These are phyloP conservation scores for Eubasilissa regina DNA, from an alignment of 1,140 invertebrate genomes.

Conservation along the genomic window DNA sequence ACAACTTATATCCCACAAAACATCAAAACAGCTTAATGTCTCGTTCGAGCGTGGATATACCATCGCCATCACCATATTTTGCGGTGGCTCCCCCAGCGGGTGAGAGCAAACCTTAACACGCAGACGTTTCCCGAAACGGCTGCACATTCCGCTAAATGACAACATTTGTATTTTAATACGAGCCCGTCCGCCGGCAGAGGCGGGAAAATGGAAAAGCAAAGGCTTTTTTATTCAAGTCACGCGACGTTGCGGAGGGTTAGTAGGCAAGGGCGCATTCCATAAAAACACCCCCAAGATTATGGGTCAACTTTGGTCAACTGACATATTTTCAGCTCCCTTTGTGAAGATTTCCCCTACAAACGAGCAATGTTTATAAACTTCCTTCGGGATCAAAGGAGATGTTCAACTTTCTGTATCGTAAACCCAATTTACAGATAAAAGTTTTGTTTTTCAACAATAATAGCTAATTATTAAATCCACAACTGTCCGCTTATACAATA, in stretches of 20 bases:
- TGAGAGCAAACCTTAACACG: slow-evolving; percentile 35
- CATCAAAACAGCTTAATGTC: too few relatives aligned
- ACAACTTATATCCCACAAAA: too few relatives aligned
- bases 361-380: too few relatives aligned
- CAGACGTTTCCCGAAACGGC: slow-evolving; percentile 46
- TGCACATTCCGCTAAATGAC: slow-evolving; percentile 59
- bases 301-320: slow-evolving; percentile 41
- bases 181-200: slow-evolving; percentile 44
- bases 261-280: slow-evolving; percentile 57
- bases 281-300: slow-evolving; percentile 47
- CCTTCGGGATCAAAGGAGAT: too few relatives aligned
- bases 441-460: too few relatives aligned
- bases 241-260: slow-evolving; percentile 52
- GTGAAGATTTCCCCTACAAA: background rate
- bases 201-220: slow-evolving; percentile 53
- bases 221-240: slow-evolving; percentile 56
- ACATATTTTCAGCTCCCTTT: slow-evolving; percentile 28
- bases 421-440: too few relatives aligned
- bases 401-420: too few relatives aligned
- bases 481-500: too few relatives aligned
- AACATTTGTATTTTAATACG: slow-evolving; percentile 61
- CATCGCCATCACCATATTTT: background rate
- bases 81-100: background rate
- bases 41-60: too few relatives aligned
- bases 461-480: too few relatives aligned